Conservation (phyloP, 2,113 vertebrate species). For the Himantopus leucocephalus region DNA sequence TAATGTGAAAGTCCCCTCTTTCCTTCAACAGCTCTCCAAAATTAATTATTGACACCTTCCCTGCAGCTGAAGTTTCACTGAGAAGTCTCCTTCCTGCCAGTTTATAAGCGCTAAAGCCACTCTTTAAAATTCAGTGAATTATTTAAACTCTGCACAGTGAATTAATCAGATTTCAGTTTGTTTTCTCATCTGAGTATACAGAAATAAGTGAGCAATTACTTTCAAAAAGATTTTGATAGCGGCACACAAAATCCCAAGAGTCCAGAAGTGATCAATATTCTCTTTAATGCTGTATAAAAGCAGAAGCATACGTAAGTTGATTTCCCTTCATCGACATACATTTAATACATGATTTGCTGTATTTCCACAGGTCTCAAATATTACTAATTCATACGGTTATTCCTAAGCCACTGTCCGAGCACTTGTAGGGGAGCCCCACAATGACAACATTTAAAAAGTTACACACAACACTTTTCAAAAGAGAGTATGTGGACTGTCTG, state of each 20-base stretch:
- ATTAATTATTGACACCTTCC: conserved; percentile 14
- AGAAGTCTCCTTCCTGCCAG: background rate
- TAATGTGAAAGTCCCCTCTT: background rate
- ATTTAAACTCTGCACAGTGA: conserved; percentile 10
- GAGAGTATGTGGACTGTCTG: background rate
- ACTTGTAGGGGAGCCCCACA: background rate
- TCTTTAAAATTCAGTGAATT: conserved; percentile 27
- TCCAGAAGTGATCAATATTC: background rate
- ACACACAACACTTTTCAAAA: background rate
- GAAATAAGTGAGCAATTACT: conserved; percentile 12
- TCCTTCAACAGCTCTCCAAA: background rate
- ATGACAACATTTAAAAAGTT: background rate
- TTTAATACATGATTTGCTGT: background rate
- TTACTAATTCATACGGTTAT: background rate
- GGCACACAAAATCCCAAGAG: background rate
- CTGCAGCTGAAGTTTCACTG: background rate
- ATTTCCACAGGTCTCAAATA: background rate
- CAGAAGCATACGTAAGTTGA: background rate
- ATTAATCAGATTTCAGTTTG: conserved; percentile 22
- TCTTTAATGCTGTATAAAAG: background rate
- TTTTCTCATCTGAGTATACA: background rate
- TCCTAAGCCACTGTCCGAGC: background rate
- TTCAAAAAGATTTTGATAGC: background rate
- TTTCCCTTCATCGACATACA: background rate
- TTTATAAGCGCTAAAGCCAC: background rate